Evolutionary conservation across 1,140 invertebrate genomes (phyloP), one percentile per base, ranked within the genome.

Genomic region (Bicyclus anynana): DNA sequence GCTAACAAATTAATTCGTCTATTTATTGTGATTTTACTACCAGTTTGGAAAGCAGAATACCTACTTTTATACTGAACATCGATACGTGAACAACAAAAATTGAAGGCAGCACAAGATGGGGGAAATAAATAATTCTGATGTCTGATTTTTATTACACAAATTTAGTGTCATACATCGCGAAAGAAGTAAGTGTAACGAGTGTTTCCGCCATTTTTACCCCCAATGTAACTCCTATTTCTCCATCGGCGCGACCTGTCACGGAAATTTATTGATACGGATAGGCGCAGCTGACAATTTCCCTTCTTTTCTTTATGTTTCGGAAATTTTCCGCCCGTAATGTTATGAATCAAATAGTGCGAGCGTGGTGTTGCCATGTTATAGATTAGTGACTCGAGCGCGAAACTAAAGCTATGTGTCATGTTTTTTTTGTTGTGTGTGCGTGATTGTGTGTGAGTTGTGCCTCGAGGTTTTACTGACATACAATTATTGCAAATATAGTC

Each of bases 221-320:
- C 27, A 37, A 63, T 46, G 44, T 54, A 59, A 69, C 46, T 63
- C 53, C 62, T 62, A 53, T 67, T 50, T 37, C 55, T 48, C 27
- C 40, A 44, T 20, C 40, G 53, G 44, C 47, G 37, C 27, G 58
- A 50, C 54, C 62, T 64, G 72, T 74, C 69, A 53, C 51, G 56
- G 17, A 59, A 69, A 77, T 74, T 74, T 77, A 69, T 77, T 69
- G 65, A 65, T 65, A 69, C 51, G 53, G 59, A 69, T 74, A 59
- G 56, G 53, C 50, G 18, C 40, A 20, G 17, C 49, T 59, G 59
- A 61, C 54, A 51, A 62, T 59, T 62, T 65, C 44, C 57, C 61
- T 35, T 40, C 53, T 54, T 52, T 17, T 40, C 33, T 35, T 44
- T 53, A 59, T 58, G 35, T 53, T 62, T 48, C 37, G 44, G 23